Evolutionary conservation across 2,888 invertebrate species (phyloP), one percentile per base, ranked within the genome.

Genomic region (Melanostoma mellinum): DNA sequence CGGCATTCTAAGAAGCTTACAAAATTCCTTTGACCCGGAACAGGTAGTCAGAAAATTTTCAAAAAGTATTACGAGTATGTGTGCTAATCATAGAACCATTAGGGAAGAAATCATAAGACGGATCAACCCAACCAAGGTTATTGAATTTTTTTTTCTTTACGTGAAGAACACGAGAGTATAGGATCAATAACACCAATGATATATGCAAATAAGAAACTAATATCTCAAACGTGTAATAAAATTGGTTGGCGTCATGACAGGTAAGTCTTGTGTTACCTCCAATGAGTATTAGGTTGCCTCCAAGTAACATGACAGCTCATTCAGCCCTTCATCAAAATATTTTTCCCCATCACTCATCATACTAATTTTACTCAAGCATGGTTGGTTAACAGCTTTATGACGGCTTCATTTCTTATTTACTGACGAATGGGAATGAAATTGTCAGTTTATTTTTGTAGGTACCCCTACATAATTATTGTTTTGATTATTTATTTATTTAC

Each of bases 371-470:
- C 50, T 42, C 38, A 56, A 73, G 82, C 82, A 82, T 82, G 78
- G 63, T 73, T 82, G 78, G 63, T 73, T 65, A 69, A 78, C 56
- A 52, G 82, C 78, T 77, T 78, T 82, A 73, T 78, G 73, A 67
- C 48, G 73, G 73, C 63, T 74, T 78, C 53, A 60, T 74, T 69
- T 63, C 46, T 72, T 68, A 63, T 65, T 55, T 48, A 69, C 44
- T 6, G 35, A 36, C 53, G 46, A 73, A 58, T 56, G 52, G 40
- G 30, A 60, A 61, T 72, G 72, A 30, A 38, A 67, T 71, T 75
- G 68, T 61, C 52, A 55, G 32, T 48, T 56, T 50, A 67, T 60
- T 76, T 53, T 60, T 71, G 71, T 55, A 81, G 69, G 71, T 68
- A 44, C 36, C 35, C 10, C 50, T 50, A 20, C 20, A 20, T 20